Base-by-base conservation (phyloP, 1,140 invertebrate species). In the Brachionus calyciflorus region DNA sequence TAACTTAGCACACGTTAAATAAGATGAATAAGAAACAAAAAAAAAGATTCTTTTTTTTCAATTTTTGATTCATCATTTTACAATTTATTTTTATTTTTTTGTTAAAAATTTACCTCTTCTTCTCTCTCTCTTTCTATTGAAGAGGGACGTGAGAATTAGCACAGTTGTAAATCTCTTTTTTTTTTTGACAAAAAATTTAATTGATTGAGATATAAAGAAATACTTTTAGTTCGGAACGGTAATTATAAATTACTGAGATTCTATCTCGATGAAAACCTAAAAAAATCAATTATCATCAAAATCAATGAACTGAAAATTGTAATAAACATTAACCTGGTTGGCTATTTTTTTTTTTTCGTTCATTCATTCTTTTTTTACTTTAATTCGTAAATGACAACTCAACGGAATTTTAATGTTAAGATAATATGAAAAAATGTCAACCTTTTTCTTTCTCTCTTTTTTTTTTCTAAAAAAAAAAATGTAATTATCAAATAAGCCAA, bases 321-420 rank as follows among this genome's bases (percentile, higher is more conserved):
- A 65, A 65, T 44, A 65, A 65, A 65, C 40, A 65, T 60, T 60
- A 60, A 60, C 55, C 55, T 60, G 55, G 55, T 60, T 60, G 55
- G 55, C 55, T 60, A 60, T 60, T 5, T 9, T 5, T 3, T 37
- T 37, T 37, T 37, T 37, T 37, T 37, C 9, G 3, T 37, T 37
- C 33, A n/a, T n/a, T n/a, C n/a, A n/a, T n/a, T 55, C 53, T 24
- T 55, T 28, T 28, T 28, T 55, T 28, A 28, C 53, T 55, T n/a
- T 28, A 28, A 14, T 55, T 55, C 14, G 24, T 40, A 37, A 37
- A 60, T 44, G 60, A 65, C 60, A 65, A 65, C 60, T 65, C 60
- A 65, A 65, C 60, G 60, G 60, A 65, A 65, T 65, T 65, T 65
- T 65, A 60, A 60, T 60, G 55, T 60, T 60, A 65, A 65, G 60